Conservation (phyloP, 2,113 vertebrate genomes). For the Choloepus hoffmanni region DNA sequence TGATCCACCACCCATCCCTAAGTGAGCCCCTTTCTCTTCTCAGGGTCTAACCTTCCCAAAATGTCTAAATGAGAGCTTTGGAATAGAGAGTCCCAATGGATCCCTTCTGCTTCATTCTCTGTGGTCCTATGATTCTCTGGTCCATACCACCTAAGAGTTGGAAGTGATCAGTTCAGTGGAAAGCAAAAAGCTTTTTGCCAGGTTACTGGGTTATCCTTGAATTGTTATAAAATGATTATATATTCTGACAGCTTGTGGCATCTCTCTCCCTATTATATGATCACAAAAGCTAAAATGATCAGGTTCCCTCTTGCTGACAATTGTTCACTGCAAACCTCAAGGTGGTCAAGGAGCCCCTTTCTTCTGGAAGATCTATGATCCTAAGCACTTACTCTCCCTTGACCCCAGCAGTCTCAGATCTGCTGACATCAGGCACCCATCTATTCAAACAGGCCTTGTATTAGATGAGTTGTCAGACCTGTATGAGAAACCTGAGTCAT, state of each 20-base stretch:
- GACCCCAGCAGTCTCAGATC: not conserved
- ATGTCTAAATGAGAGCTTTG: not conserved
- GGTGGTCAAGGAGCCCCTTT: not conserved
- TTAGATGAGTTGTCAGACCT: not conserved
- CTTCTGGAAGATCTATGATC: not conserved
- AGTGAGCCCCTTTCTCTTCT: not conserved
- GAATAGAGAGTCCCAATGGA: not conserved
- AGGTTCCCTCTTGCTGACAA: not conserved
- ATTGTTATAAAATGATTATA: not conserved
- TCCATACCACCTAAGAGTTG: not conserved
- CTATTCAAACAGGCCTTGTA: not conserved
- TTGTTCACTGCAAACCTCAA: not conserved
- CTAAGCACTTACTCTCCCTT: not conserved
- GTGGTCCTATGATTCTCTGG: not conserved
- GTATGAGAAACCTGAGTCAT: not conserved
- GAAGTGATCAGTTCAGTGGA: not conserved
- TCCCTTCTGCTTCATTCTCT: not conserved
- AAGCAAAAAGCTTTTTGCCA: conserved; percentile 9
- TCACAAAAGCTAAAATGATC: not conserved
- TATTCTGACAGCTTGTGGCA: not conserved
- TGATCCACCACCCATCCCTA: not conserved
- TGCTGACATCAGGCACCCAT: not conserved
- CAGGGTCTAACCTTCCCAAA: not conserved
- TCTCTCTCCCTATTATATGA: conserved; percentile 35
- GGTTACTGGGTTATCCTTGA: not conserved